These are phyloP conservation scores for Amblyjoppa fuscipennis DNA, from an alignment of 2,888 invertebrate species.

Conservation along the genomic window DNA sequence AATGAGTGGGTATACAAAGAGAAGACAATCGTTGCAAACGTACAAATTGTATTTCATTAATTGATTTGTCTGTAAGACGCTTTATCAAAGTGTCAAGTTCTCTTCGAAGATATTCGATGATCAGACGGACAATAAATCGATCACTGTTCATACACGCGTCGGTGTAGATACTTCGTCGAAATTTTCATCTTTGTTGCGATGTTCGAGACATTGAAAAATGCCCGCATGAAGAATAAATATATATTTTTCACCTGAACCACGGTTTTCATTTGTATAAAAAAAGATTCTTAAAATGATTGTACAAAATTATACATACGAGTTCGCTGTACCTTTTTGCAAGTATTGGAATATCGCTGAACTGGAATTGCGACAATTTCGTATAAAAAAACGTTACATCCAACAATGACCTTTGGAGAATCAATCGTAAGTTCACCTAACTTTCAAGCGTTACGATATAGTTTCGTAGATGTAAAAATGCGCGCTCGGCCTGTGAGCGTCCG, in stretches of 20 bases:
- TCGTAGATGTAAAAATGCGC: background rate
- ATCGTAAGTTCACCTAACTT: background rate
- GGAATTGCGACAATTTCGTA: conserved; percentile 12
- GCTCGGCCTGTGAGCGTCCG: background rate
- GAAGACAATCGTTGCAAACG: conserved; percentile 14
- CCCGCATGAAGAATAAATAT: conserved; percentile 66
- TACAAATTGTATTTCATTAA: conserved; percentile 8
- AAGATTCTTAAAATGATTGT: conserved; percentile 3
- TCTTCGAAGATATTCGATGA: background rate
- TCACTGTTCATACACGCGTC: background rate
- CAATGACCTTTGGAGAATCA: background rate
- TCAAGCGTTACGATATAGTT: background rate
- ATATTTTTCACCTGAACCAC: conserved; percentile 58
- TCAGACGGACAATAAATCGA: background rate
- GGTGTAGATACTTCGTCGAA: conserved; percentile 2
- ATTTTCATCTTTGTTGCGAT: background rate
- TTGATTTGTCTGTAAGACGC: background rate
- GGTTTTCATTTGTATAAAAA: conserved; percentile 31
- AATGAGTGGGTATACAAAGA: background rate
- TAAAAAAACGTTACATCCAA: conserved; percentile 7
- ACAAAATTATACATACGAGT: conserved; percentile 22
- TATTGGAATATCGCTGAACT: background rate
- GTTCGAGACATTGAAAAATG: conserved; percentile 23
- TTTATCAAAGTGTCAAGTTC: background rate
- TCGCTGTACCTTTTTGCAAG: conserved; percentile 32